Base-by-base conservation (phyloP, 2,113 vertebrate genomes). In the Hydrolagus affinis region DNA sequence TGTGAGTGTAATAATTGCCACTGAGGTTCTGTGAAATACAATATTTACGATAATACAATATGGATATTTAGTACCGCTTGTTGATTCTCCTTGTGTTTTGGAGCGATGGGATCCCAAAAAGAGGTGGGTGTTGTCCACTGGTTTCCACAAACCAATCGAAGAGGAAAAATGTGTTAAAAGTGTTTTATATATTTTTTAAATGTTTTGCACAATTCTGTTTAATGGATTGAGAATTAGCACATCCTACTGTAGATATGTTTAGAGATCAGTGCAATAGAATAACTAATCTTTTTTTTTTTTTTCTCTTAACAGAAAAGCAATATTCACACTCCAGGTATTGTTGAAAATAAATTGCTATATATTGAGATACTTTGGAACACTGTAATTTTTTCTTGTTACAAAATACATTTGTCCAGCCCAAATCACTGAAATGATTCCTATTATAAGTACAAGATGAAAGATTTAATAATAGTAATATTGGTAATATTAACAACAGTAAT, bases 291-390 rank as follows among this genome's bases (percentile, higher is more conserved):
- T 85, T 23, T 86, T 75, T 2, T 86, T 17, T 64, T 88, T 70
- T 88, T 74, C 15, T 88, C 19, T 87, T 90, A 88, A 25, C 87
- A 99, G 96, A 99, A 98, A 91, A 96, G 94, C 89, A 93, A 25
- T 57, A 90, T 95, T 85, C 95, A 96, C 86, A 95, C 95, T 86
- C 95, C 97, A 94, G 97, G 98, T 98, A 90, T 89, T 93, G 85
- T 9, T 73, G 28, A 2, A 32, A 64, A 4, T 23, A 17, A 64
- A 32, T 73, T 74, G 17, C 17, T 23, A 71, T 59, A 4, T 44
- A 32, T 30, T 23, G 12, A 0, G 25, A 21, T 85, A 8, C 14
- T 11, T 85, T 25, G 17, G 70, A 11, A 44, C 44, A 44, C 1
- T 44, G 1, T 25, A 72, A 25, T n/a, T 44, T n/a, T 75, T 30